Percentiles rank a stretch among this genome's conserved stretches.
These are phyloP conservation scores for Scatophagus argus DNA, from an alignment of 2,113 vertebrate genomes.

Conservation along the genomic window DNA sequence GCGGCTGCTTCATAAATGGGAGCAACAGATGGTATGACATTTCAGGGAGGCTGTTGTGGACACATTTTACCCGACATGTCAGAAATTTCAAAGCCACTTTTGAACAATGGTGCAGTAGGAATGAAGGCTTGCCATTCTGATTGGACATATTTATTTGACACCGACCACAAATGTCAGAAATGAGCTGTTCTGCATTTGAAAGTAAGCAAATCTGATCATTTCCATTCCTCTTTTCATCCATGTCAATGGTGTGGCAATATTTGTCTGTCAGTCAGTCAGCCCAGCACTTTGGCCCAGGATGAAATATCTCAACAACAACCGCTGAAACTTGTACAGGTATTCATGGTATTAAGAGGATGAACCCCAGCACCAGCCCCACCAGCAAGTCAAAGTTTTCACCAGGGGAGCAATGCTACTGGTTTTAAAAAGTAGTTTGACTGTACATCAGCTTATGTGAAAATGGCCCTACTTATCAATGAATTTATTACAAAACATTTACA, in stretches of 20 bases:
- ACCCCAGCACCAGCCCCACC: neutral
- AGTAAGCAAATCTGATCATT: neutral
- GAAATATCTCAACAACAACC: neutral
- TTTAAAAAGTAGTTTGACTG: too few species aligned
- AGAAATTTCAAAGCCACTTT: constrained; percentile 50
- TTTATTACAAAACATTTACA: too few species aligned
- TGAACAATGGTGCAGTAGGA: constrained; percentile 40
- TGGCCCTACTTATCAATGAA: too few species aligned
- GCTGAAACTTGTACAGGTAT: too few species aligned
- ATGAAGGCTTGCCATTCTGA: constrained; percentile 20
- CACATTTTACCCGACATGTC: constrained; percentile 51
- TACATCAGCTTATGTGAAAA: too few species aligned
- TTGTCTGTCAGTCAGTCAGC: neutral
- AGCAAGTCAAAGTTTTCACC: neutral
- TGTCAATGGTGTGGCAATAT: too few species aligned
- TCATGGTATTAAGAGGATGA: neutral
- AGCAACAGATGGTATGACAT: constrained; percentile 61
- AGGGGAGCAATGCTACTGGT: too few species aligned
- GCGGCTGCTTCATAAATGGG: constrained; percentile 45
- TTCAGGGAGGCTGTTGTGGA: constrained; percentile 57
- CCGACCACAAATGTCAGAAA: constrained; percentile 5
- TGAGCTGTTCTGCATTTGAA: constrained; percentile 4
- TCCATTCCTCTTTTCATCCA: neutral
- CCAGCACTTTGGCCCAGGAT: neutral
- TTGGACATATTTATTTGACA: constrained; percentile 26